Base-by-base conservation (phyloP, 2,113 vertebrate species). In the Chiloscyllium plagiosum region DNA sequence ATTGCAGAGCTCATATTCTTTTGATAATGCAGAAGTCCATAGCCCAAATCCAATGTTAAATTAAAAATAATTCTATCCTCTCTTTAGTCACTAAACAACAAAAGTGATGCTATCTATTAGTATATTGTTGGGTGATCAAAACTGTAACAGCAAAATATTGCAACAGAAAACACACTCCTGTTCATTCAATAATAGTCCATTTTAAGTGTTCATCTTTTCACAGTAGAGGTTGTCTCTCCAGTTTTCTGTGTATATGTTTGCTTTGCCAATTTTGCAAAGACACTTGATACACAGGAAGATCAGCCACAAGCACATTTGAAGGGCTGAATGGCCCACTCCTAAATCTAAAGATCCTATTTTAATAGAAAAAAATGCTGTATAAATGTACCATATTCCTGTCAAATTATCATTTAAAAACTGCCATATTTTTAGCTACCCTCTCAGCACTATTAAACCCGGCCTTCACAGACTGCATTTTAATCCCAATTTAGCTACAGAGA, bases 11-110 rank as follows among this genome's bases (percentile, higher is more conserved):
- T 97, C 96, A 96, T 96, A 96, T 97, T 98, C 98, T 97, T 97
- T 97, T 97, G 97, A 98, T 98, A 98, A 98, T 98, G 98, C 97
- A 97, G 97, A 97, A 98, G 97, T 97, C 96, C 97, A 97, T 97
- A 97, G 97, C 98, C 97, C 98, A 97, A 98, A 98, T 97, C 97
- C 97, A 97, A 97, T 97, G 97, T 98, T 96, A 97, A 97, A 97
- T 97, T 97, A 96, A 96, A 96, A 96, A 97, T 97, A 96, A 96
- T 96, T 96, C 87, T 61, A 17, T 61, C 87, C 52, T 90, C 37
- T 47, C 80, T 47, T 83, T 47, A 83, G 80, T 83, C 52, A 61
- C 87, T 56, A 61, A 33, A 90, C 52, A 61, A 90, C 50, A 61
- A 8, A 90, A 90, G 50, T 90, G 87, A 26, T 61, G 50, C 61